Evolutionary conservation across 1,140 invertebrate genomes (phyloP).

Genomic region (Zophobas morio): DNA sequence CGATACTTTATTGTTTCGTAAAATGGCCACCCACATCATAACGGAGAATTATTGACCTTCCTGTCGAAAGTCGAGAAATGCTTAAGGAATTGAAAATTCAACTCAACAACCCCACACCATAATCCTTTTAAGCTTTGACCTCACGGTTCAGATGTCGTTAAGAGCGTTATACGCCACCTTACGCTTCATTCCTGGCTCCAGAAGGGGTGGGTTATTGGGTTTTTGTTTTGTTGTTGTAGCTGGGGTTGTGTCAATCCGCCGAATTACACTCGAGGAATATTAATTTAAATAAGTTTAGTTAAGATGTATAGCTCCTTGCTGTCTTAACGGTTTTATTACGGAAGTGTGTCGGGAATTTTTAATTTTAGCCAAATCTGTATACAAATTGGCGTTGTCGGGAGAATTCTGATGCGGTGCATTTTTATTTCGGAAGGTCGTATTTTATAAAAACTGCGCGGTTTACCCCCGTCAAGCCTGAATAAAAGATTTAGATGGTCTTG

Average conservation of each 20-base stretch:
- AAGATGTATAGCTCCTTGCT: slow-evolving; percentile 30
- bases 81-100: slow-evolving; percentile 19
- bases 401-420: slow-evolving; percentile 18
- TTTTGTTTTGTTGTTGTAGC: slow-evolving; percentile 17
- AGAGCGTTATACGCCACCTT: slow-evolving; percentile 5
- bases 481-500: slow-evolving; percentile 10
- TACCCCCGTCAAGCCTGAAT: not conserved
- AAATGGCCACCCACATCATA: not conserved
- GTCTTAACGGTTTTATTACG: slow-evolving; percentile 34
- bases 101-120: not conserved
- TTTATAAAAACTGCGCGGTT: slow-evolving; percentile 3
- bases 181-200: not conserved
- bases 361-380: slow-evolving; percentile 35
- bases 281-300: slow-evolving; percentile 42
- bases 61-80: not conserved
- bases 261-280: slow-evolving; percentile 23
- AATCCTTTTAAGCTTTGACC: slow-evolving; percentile 40
- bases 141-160: not conserved
- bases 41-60: slow-evolving; percentile 14
- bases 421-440: not conserved
- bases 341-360: slow-evolving; percentile 25
- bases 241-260: slow-evolving; percentile 26
- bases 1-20: slow-evolving; percentile 8
- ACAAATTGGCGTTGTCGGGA: slow-evolving; percentile 16
- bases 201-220: slow-evolving; percentile 4